phyloP scores from a whole-genome alignment of 1,140 invertebrate species.

The Rhopalosiphum padi region DNA sequence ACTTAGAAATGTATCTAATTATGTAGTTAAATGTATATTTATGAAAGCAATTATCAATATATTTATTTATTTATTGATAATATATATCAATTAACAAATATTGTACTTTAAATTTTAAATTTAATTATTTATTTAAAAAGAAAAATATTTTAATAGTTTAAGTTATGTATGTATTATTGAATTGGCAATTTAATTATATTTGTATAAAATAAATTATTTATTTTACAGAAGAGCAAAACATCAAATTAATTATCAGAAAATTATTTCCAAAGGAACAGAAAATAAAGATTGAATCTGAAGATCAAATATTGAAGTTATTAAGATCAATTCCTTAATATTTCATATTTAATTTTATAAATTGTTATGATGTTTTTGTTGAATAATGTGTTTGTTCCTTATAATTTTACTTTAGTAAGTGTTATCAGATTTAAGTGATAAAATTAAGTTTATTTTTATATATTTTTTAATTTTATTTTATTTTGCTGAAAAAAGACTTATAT shows the following conservation, averaged over 20 bases:
- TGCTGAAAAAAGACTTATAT: slow-evolving; percentile 16
- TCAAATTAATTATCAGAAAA: slow-evolving; percentile 64
- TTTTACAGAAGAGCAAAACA: slow-evolving; percentile 64
- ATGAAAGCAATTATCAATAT: no score
- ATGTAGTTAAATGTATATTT: no score
- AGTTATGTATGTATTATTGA: neutral
- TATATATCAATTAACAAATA: no score
- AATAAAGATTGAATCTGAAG: slow-evolving; percentile 61
- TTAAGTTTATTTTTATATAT: slow-evolving; percentile 46
- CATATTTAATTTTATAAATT: slow-evolving; percentile 37
- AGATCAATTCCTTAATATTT: slow-evolving; percentile 32
- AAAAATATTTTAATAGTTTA: neutral
- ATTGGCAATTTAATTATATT: neutral
- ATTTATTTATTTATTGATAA: no score
- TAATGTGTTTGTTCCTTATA: slow-evolving; percentile 42
- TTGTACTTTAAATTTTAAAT: no score
- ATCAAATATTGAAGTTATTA: slow-evolving; percentile 48
- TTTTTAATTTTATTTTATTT: slow-evolving; percentile 16
- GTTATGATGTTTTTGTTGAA: slow-evolving; percentile 44
- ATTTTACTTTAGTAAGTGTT: slow-evolving; percentile 30
- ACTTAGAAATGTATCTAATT: no score
- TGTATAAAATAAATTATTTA: slow-evolving; percentile 42
- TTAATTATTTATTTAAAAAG: no score
- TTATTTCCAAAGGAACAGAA: slow-evolving; percentile 63
- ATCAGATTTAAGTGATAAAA: neutral